phyloP scores from a whole-genome alignment of 2,888 invertebrate species.

The Embidobia sp. region DNA sequence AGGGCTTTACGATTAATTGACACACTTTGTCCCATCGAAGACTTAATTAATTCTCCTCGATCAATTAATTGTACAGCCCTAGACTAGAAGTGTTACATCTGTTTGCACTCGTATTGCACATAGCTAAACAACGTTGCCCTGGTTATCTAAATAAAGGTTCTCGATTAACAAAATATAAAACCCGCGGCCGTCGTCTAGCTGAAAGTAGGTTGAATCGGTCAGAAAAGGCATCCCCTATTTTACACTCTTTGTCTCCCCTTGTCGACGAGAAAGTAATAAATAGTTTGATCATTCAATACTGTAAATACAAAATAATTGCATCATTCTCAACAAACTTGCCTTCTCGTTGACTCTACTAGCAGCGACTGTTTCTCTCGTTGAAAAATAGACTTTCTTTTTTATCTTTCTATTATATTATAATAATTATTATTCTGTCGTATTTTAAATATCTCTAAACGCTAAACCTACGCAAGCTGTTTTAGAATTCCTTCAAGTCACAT shows the following conservation, averaged over 20 bases:
- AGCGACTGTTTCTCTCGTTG: constrained; percentile 30
- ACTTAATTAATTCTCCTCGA: constrained; percentile 1
- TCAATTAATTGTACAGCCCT: constrained; percentile 53
- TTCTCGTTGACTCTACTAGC: constrained; percentile 16
- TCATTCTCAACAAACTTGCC: constrained; percentile 20
- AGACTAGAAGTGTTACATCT: constrained; percentile 52
- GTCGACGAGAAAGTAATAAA: constrained; percentile 50
- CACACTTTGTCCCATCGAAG: background rate
- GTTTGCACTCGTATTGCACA: constrained; percentile 55
- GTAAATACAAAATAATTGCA: constrained; percentile 54
- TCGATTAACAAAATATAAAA: no score
- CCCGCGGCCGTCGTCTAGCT: no score
- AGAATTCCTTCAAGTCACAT: constrained; percentile 48
- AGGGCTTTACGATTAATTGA: constrained; percentile 57
- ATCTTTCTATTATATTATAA: constrained; percentile 7
- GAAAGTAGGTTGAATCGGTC: no score
- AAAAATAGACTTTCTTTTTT: constrained; percentile 37
- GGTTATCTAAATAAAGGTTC: no score
- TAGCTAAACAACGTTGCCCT: constrained; percentile 25
- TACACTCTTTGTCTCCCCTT: constrained; percentile 22
- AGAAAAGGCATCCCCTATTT: background rate
- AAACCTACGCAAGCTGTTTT: constrained; percentile 39
- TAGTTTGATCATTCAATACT: constrained; percentile 63
- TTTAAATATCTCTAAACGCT: constrained; percentile 34
- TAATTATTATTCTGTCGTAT: constrained; percentile 15